Conservation (phyloP, 2,113 vertebrate species). For the Triplophysa rosa region DNA sequence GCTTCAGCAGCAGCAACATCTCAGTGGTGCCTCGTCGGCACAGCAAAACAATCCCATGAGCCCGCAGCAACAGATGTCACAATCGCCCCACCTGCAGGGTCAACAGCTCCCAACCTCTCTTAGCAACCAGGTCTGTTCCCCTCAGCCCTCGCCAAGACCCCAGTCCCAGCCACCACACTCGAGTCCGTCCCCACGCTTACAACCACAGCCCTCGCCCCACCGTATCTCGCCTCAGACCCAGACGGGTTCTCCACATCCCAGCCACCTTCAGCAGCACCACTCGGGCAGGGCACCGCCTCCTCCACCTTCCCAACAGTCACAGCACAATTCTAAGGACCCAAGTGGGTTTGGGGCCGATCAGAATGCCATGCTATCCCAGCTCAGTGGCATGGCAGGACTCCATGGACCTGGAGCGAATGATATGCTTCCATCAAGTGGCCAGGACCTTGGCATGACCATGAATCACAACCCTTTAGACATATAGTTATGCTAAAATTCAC, state of each 20-base stretch:
- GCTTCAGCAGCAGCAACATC: constrained; percentile 72
- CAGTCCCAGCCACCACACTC: constrained; percentile 96
- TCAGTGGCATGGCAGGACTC: constrained; percentile 88
- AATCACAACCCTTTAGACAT: constrained; percentile 76
- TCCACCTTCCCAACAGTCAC: constrained; percentile 83
- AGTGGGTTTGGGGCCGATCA: constrained; percentile 70
- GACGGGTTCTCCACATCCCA: constrained; percentile 92
- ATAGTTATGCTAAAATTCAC: constrained; percentile 40
- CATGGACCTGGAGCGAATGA: constrained; percentile 85
- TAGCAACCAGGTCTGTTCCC: constrained; percentile 94
- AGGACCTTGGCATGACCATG: constrained; percentile 92
- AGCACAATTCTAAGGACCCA: constrained; percentile 83
- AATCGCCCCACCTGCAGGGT: constrained; percentile 84
- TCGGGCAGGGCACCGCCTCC: constrained; percentile 82
- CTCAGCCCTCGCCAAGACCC: constrained; percentile 92
- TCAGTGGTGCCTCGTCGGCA: constrained; percentile 78
- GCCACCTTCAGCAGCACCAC: constrained; percentile 77
- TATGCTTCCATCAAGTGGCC: constrained; percentile 79
- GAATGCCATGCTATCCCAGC: constrained; percentile 88
- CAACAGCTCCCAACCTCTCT: constrained; percentile 85
- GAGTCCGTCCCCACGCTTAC: constrained; percentile 95
- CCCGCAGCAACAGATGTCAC: constrained; percentile 73
- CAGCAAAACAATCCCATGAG: constrained; percentile 94
- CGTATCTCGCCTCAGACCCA: constrained; percentile 96
- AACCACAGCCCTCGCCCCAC: constrained; percentile 94